These are phyloP conservation scores for Antigone vipio DNA, from an alignment of 2,113 vertebrate genomes.

Conservation along the genomic window DNA sequence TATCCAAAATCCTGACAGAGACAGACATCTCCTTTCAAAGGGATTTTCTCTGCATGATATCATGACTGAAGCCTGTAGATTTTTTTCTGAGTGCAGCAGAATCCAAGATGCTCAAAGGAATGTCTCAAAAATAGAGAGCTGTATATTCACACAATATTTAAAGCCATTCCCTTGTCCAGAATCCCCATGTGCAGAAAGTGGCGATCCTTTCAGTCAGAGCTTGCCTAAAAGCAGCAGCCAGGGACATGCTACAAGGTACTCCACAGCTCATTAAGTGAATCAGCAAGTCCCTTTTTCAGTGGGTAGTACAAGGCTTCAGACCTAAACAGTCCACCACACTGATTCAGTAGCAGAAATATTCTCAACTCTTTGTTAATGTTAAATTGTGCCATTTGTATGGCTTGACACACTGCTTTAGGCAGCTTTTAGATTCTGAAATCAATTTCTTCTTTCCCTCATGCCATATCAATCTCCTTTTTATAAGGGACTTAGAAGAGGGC, in stretches of 20 bases:
- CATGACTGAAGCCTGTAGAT: neutral
- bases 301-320: neutral
- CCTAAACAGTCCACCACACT: neutral
- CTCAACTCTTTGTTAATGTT: neutral
- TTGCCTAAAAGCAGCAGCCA: neutral
- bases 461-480: conserved; percentile 16
- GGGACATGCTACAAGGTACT: neutral
- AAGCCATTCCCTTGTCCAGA: neutral
- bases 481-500: neutral
- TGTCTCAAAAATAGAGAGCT: neutral
- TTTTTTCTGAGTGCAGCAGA: neutral
- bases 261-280: neutral
- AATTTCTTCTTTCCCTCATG: neutral
- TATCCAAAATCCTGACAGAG: neutral
- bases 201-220: neutral
- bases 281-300: neutral
- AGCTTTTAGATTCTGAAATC: neutral
- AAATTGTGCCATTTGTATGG: neutral
- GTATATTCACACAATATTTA: neutral
- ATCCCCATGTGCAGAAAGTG: neutral
- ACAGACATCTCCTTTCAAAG: neutral
- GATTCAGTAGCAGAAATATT: neutral
- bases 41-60: neutral
- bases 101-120: neutral
- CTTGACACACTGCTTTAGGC: neutral